Evolutionary conservation across 2,113 vertebrate genomes (phyloP).

Genomic region (Carassius auratus): DNA sequence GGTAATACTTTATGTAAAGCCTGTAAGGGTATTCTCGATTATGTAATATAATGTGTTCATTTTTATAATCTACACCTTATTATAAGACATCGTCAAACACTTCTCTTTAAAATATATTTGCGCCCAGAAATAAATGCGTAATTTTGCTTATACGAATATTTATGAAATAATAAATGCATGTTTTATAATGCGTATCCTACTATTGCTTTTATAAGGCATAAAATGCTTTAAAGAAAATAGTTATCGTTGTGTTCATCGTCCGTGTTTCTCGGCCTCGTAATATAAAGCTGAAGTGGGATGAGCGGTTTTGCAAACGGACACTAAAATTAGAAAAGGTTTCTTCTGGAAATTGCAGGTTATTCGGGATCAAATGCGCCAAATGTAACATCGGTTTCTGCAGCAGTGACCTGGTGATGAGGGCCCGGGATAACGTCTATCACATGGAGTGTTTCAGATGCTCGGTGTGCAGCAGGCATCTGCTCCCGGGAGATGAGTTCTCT

Average conservation of each 20-base stretch:
- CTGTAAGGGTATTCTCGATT: not conserved
- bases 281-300: not conserved
- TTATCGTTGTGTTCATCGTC: too few species aligned
- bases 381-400: slow-evolving; percentile 92
- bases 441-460: slow-evolving; percentile 97
- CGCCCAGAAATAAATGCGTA: too few species aligned
- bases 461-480: slow-evolving; percentile 90
- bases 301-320: not conserved
- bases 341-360: slow-evolving; percentile 80
- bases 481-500: slow-evolving; percentile 95
- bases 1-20: not conserved
- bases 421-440: slow-evolving; percentile 91
- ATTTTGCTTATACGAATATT: too few species aligned
- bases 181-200: too few species aligned
- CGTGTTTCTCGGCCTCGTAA: too few species aligned
- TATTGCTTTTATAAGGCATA: too few species aligned
- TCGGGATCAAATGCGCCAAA: slow-evolving; percentile 94
- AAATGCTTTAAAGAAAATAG: not conserved
- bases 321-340: slow-evolving; percentile 25
- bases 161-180: too few species aligned
- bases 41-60: not conserved
- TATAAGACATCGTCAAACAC: not conserved
- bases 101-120: too few species aligned
- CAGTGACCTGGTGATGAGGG: slow-evolving; percentile 95
- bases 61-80: not conserved